Percentiles rank a stretch among this genome's conserved stretches.
Conservation (phyloP, 2,113 vertebrate species). For the Psilopsiagon aurifrons region DNA sequence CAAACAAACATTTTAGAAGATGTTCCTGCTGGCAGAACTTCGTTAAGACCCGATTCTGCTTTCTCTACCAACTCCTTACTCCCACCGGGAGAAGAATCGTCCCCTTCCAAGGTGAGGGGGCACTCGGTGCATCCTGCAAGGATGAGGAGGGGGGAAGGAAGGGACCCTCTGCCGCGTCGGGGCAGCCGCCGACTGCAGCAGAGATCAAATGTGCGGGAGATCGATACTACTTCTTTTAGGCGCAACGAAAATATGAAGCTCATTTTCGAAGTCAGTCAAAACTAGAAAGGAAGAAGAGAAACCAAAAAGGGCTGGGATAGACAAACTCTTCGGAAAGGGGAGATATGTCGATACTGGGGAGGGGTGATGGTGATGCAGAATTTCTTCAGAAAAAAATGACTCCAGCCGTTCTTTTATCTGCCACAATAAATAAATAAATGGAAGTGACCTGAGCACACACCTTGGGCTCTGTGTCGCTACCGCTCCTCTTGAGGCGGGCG, state of each 20-base stretch:
- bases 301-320: background rate
- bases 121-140: background rate
- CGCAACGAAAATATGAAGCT: background rate
- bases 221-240: background rate
- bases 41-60: background rate
- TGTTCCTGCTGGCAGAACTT: background rate
- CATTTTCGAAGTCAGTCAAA: background rate
- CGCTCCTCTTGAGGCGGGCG: background rate
- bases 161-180: background rate
- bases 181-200: background rate
- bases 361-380: background rate
- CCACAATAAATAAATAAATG: background rate
- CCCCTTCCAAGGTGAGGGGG: background rate
- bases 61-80: background rate
- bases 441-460: background rate
- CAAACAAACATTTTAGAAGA: slow-evolving; percentile 33
- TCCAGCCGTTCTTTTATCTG: background rate
- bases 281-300: background rate
- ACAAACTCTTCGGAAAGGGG: background rate
- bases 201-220: background rate
- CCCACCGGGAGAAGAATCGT: background rate
- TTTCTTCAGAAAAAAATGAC: slow-evolving; percentile 4
- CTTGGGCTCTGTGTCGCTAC: background rate
- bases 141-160: background rate
- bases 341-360: background rate